These are phyloP conservation scores for Columba guinea DNA, from an alignment of 2,797 vertebrate genomes.

Conservation along the genomic window DNA sequence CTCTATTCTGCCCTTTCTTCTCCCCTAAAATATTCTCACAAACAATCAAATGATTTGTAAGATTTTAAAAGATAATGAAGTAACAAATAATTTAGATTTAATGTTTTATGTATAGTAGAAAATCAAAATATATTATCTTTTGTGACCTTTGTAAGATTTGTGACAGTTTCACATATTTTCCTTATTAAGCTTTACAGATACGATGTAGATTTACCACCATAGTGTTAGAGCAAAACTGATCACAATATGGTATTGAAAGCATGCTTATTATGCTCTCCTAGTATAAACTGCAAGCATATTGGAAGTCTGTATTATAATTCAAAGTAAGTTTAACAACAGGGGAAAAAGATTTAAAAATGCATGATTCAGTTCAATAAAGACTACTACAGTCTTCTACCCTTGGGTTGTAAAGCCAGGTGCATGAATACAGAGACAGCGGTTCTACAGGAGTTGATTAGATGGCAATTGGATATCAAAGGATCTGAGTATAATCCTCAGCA, in stretches of 20 bases:
- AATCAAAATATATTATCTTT: background rate
- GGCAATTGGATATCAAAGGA: background rate
- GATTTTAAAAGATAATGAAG: background rate
- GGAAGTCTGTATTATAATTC: background rate
- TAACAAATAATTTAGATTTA: background rate
- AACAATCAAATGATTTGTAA: background rate
- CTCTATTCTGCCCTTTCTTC: background rate
- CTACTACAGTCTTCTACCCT: background rate
- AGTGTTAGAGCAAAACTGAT: background rate
- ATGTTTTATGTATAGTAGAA: background rate
- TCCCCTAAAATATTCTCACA: background rate
- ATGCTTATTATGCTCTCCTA: background rate
- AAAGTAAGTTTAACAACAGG: background rate
- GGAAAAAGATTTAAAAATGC: background rate
- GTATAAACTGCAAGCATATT: background rate
- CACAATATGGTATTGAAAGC: background rate
- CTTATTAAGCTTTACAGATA: background rate
- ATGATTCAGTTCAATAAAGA: background rate
- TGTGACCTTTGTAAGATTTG: background rate
- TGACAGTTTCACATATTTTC: background rate
- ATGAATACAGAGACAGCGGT: background rate
- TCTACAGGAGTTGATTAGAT: background rate
- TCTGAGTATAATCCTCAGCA: conserved; percentile 7
- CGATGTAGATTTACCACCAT: background rate
- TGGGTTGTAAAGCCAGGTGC: background rate